Evolutionary conservation across 2,797 vertebrate genomes (phyloP).

Genomic region (Somateria mollissima): DNA sequence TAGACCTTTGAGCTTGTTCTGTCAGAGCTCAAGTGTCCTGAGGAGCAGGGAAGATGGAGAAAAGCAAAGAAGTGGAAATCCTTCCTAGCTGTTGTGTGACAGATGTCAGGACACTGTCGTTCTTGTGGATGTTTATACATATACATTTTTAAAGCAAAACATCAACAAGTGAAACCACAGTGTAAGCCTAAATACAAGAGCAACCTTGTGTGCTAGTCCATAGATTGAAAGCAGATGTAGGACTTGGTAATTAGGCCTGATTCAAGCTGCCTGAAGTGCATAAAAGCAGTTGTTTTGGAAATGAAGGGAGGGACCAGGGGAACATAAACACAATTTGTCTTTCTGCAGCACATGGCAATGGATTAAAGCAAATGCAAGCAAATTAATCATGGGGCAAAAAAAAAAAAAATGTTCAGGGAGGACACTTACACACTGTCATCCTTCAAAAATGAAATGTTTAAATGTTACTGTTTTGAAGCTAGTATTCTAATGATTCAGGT

Average conservation of each 20-base stretch:
- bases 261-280: constrained; percentile 66
- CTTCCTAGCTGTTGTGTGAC: background rate
- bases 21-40: constrained; percentile 2
- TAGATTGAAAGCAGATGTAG: constrained; percentile 83
- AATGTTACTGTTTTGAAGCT: constrained; percentile 14
- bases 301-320: constrained; percentile 66
- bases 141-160: constrained; percentile 68
- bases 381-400: constrained; percentile 75
- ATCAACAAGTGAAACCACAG: constrained; percentile 71
- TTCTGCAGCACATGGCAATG: constrained; percentile 73
- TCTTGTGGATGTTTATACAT: constrained; percentile 65
- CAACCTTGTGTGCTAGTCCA: constrained; percentile 62
- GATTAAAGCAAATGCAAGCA: constrained; percentile 75
- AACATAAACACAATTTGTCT: constrained; percentile 82
- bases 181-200: constrained; percentile 51
- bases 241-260: constrained; percentile 76
- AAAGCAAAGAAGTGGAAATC: background rate
- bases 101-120: constrained; percentile 56
- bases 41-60: background rate
- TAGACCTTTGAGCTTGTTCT: background rate
- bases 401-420: constrained; percentile 65
- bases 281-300: constrained; percentile 78
- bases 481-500: constrained; percentile 11
- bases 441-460: constrained; percentile 73
- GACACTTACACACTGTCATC: constrained; percentile 58